A percentile compares a stretch with the other conserved stretches of the same genome.
phyloP scores from a whole-genome alignment of 2,888 invertebrate species.

The Sthenelais limicola region DNA sequence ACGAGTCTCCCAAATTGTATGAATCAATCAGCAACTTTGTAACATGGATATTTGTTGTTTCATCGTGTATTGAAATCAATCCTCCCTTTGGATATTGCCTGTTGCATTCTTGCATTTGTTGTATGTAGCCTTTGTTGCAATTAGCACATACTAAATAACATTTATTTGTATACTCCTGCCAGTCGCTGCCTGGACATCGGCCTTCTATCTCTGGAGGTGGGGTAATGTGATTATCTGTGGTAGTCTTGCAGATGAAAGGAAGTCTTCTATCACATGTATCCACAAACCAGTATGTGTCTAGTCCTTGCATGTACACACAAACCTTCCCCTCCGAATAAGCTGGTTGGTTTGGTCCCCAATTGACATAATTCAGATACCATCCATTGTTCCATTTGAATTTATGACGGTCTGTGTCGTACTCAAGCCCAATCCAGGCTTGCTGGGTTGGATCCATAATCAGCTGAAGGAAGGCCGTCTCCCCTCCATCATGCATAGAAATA shows the following conservation, averaged over 20 bases:
- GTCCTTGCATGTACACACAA: conserved; percentile 24
- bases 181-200: background rate
- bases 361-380: conserved; percentile 39
- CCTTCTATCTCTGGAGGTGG: background rate
- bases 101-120: conserved; percentile 11
- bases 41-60: background rate
- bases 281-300: background rate
- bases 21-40: too few relatives aligned
- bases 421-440: conserved; percentile 38
- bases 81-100: background rate
- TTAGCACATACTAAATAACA: too few relatives aligned
- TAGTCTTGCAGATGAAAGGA: conserved; percentile 4
- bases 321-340: conserved; percentile 15
- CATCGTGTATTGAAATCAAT: conserved; percentile 8
- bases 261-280: background rate
- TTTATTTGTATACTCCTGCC: background rate
- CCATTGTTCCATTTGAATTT: conserved; percentile 42
- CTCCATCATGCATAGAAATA: conserved; percentile 36
- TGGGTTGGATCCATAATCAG: too few relatives aligned
- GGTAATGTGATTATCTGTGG: background rate
- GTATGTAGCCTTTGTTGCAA: background rate
- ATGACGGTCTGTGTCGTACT: background rate
- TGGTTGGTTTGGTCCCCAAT: conserved; percentile 42
- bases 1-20: too few relatives aligned
- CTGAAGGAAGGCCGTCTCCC: conserved; percentile 41